These are phyloP conservation scores for Otus sunia DNA, from an alignment of 2,113 vertebrate species.

Conservation along the genomic window DNA sequence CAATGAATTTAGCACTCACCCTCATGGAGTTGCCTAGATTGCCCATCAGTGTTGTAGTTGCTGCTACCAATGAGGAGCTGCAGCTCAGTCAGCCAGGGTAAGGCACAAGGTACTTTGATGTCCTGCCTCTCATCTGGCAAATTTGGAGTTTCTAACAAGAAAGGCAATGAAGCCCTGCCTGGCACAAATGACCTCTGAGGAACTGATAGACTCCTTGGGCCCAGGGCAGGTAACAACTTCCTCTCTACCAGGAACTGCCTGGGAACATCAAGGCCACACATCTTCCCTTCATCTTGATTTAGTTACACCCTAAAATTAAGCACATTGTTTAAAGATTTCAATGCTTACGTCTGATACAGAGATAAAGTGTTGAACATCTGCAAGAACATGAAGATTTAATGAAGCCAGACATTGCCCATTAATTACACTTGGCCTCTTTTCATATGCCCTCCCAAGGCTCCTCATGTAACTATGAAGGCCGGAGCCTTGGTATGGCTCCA, in stretches of 20 bases:
- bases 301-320: background rate
- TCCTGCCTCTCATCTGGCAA: background rate
- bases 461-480: background rate
- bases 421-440: conserved; percentile 9
- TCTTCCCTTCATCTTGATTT: background rate
- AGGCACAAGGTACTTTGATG: background rate
- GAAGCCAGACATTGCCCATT: background rate
- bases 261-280: background rate
- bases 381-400: background rate
- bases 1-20: background rate
- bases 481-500: background rate
- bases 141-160: background rate
- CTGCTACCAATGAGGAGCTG: background rate
- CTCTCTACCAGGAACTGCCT: background rate
- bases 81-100: background rate
- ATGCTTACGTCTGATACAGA: background rate
- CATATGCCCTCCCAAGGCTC: background rate
- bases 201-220: background rate
- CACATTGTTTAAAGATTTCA: background rate
- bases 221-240: background rate
- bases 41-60: background rate
- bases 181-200: background rate
- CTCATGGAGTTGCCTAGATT: fast-evolving
- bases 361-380: background rate
- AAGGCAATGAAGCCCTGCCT: background rate